Evolutionary conservation across 2,888 invertebrate species (phyloP), one percentile per base, ranked within the genome.

Genomic region (Hypsopygia costalis): DNA sequence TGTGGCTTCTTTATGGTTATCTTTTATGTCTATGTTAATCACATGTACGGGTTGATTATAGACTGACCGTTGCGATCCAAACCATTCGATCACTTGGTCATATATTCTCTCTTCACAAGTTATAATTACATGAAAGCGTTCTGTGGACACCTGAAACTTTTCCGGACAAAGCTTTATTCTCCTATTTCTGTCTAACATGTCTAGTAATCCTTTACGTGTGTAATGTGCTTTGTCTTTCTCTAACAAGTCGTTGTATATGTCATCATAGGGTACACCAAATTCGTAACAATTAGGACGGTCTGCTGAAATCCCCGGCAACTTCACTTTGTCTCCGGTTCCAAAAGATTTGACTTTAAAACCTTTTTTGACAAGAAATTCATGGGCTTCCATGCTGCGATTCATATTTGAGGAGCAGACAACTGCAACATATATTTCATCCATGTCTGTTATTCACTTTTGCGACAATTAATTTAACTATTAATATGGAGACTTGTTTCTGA

Each of bases 51-150:
- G 21, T 6, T 21, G 21, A 6, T 21, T 21, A 6, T 5, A 6
- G 4, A 21, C 21, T 21, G 21, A 21, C 21, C 21, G 21, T 5
- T 6, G 21, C 20, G 91, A 93, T 56, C 97, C 96, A 91, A 97
- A 93, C 92, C 94, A 96, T 80, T 98, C 97, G 40, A 98, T 91
- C 12, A 98, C 97, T 91, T 98, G 98, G 80, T 99, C 99, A 74
- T 98, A 99, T 0, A 99, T n/a, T n/a, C 99, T 55, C 99, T 90
- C 77, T 79, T 99, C 99, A 66, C 98, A 97, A 0, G 98, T 97
- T 55, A 99, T 94, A 44, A 99, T 92, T 39, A 99, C 93, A 85
- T 99, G 98, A 79, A 99, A 99, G 63, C 93, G 93, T 48, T 98
- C 97, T 50, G 90, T 91, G 49, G 93, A 93, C 8, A 92, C 90